Evolutionary conservation across 2,888 invertebrate species (phyloP).

Genomic region (Craniophora ligustri): DNA sequence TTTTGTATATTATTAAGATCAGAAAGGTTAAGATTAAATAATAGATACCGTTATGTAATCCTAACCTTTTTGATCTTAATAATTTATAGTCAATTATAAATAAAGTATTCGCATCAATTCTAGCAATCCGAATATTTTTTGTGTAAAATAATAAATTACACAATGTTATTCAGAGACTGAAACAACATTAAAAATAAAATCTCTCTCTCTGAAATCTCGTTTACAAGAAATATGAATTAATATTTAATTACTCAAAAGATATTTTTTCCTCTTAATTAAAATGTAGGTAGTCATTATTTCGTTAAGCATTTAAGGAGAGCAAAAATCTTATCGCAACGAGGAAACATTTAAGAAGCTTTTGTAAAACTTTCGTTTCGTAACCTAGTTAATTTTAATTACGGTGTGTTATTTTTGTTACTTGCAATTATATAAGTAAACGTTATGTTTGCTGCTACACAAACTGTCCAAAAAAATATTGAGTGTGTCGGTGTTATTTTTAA

Average conservation of each 20-base stretch:
- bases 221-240: conserved; percentile 9
- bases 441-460: no score
- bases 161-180: neutral
- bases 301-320: conserved; percentile 14
- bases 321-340: neutral
- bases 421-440: neutral
- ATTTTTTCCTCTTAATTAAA: conserved; percentile 27
- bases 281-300: conserved; percentile 26
- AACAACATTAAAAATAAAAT: neutral
- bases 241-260: conserved; percentile 22
- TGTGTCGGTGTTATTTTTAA: no score
- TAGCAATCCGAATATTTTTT: no score
- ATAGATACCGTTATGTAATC: no score
- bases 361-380: conserved; percentile 21
- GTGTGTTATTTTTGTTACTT: conserved; percentile 4
- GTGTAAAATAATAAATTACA: neutral
- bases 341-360: conserved; percentile 25
- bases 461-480: no score
- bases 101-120: no score
- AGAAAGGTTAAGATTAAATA: no score
- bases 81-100: no score
- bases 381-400: conserved; percentile 9
- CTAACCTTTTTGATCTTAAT: no score
- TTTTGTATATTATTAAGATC: no score
- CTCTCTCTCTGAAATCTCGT: neutral